Percentiles rank a stretch among this genome's conserved stretches.
Evolutionary conservation across 37 sponge, comb jelly and placozoan species (phyloP).

Genomic region (Eunapius fragilis): DNA sequence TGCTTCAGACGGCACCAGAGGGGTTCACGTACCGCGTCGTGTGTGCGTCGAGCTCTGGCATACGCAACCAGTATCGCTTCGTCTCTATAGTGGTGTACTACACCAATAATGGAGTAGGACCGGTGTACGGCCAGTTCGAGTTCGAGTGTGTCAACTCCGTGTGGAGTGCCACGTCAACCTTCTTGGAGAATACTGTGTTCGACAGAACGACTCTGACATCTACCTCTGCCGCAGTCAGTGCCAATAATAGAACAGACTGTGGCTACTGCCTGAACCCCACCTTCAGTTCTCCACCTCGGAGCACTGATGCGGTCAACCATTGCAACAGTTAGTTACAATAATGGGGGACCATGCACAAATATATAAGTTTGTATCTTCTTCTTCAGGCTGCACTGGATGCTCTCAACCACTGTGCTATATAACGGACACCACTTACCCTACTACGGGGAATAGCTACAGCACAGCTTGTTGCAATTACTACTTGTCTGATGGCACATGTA

Average conservation of each 20-base stretch:
- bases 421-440: neutral
- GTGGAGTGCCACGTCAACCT: neutral
- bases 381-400: neutral
- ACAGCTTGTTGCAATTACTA: neutral
- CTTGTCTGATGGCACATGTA: neutral
- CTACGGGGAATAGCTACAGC: neutral
- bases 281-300: neutral
- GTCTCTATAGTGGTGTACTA: neutral
- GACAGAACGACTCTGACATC: neutral
- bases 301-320: neutral
- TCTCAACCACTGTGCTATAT: neutral
- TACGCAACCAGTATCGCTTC: neutral
- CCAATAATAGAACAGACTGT: neutral
- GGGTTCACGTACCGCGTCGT: neutral
- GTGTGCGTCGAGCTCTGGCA: neutral
- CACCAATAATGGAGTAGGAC: neutral
- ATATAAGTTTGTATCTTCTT: neutral
- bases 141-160: neutral
- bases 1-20: neutral
- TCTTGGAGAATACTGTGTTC: neutral
- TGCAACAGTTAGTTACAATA: neutral
- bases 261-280: neutral
- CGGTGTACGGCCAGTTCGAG: neutral
- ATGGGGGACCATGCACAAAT: neutral
- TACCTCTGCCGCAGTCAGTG: neutral